Evolutionary conservation across 2,888 invertebrate species (phyloP).

Genomic region (Ormyrus thymus): DNA sequence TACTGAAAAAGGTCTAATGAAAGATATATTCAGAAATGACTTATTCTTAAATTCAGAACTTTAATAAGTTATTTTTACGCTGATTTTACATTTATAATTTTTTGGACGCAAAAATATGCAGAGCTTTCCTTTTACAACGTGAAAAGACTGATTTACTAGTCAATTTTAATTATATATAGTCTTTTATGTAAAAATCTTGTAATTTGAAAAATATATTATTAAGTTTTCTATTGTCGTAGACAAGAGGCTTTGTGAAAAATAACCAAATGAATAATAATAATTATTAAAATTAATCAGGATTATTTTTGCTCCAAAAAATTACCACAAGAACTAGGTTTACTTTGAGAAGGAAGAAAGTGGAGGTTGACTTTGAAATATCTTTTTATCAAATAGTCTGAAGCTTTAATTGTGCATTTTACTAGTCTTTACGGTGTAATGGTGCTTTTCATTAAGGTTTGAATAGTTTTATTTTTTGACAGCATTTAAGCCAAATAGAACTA

Average conservation of each 20-base stretch:
- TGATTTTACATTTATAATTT: not conserved
- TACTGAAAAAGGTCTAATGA: not conserved
- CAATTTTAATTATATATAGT: constrained; percentile 23
- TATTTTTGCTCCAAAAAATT: constrained; percentile 51
- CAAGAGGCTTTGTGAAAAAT: too few relatives aligned
- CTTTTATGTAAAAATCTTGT: too few relatives aligned
- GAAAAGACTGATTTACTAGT: constrained; percentile 53
- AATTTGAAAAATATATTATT: too few relatives aligned
- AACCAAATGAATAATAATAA: too few relatives aligned
- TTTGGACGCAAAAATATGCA: constrained; percentile 48
- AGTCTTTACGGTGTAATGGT: constrained; percentile 2
- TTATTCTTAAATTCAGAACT: not conserved
- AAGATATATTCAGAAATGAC: not conserved
- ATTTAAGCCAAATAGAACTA: too few relatives aligned
- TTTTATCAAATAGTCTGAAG: constrained; percentile 20
- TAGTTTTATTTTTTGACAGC: too few relatives aligned
- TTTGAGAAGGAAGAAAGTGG: not conserved
- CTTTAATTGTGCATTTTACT: constrained; percentile 22
- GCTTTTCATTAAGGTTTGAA: constrained; percentile 1
- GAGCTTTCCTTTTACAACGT: not conserved
- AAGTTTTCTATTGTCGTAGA: too few relatives aligned
- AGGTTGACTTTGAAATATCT: constrained; percentile 14
- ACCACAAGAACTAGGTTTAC: not conserved
- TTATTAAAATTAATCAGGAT: constrained; percentile 3
- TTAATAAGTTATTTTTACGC: constrained; percentile 15